Evolutionary conservation across 2,113 vertebrate species (phyloP), one percentile per base, ranked within the genome.

Genomic region (Spea bombifrons): DNA sequence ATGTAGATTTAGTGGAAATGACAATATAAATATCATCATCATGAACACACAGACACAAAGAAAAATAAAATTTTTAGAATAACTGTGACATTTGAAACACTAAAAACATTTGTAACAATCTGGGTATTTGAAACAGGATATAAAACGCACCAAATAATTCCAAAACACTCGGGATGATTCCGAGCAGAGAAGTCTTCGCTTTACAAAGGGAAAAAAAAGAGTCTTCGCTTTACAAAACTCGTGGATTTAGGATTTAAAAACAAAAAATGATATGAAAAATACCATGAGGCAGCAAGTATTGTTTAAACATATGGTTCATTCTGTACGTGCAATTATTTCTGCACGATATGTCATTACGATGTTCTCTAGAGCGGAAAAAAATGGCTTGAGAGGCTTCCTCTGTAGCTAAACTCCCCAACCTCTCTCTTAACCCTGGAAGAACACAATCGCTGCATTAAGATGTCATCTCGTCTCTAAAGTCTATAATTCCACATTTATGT

Each of bases 371-470:
- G 45, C 68, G 59, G 69, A 46, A 12, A 71, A 80, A 73, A 79
- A 80, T 47, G 52, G 71, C 63, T 73, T 73, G 64, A 46, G 70
- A 59, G 12, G 61, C 57, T 80, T 66, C 66, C 70, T 80, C 70
- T 61, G 71, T 73, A 73, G 77, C 45, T 80, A 67, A 80, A 80
- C 77, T 80, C 77, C 73, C 67, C 77, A 80, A 66, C 64, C 64
- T 68, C 43, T 80, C 12, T 78, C 71, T 73, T 78, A 66, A 66
- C 77, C 70, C 52, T 67, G 45, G 71, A 63, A 73, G 48, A 66
- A 52, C 71, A 73, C 70, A 80, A 73, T 67, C 50, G 49, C 71
- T 73, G 64, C 77, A 80, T 80, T 80, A 80, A 80, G 71, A 70
- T 80, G 77, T 80, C 77, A 80, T 50, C 71, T 44, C 71, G 53